These are phyloP conservation scores for Echinometra lucunter DNA, from an alignment of 53 echinoderm and acorn worm species.

Conservation along the genomic window DNA sequence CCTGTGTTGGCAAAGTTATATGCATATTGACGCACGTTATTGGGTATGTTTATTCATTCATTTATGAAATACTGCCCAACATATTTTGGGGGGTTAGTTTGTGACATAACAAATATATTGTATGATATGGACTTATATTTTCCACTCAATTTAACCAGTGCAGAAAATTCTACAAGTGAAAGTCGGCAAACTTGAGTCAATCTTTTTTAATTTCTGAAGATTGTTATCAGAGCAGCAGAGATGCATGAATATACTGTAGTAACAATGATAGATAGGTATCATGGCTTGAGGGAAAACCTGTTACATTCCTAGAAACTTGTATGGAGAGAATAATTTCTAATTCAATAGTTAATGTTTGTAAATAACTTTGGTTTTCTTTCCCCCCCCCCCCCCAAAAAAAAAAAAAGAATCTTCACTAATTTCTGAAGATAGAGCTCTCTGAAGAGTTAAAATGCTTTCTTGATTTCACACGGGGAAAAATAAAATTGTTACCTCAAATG, in stretches of 20 bases:
- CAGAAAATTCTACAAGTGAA: background rate
- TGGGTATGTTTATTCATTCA: background rate
- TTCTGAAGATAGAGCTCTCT: background rate
- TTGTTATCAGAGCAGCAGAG: background rate
- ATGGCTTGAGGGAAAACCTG: background rate
- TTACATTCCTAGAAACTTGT: background rate
- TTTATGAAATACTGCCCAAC: background rate
- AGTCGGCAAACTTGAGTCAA: background rate
- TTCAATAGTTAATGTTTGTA: background rate
- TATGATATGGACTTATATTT: background rate
- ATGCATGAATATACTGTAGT: background rate
- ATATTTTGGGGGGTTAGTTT: background rate
- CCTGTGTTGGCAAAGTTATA: background rate
- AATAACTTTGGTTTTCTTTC: background rate
- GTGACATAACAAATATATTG: background rate
- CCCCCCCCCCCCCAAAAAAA: too few relatives aligned
- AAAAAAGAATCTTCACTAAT: too few relatives aligned
- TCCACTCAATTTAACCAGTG: background rate
- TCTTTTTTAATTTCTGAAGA: background rate
- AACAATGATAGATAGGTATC: background rate
- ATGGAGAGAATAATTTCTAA: too few relatives aligned
- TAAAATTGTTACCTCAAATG: background rate
- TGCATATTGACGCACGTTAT: background rate
- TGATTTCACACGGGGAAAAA: background rate
- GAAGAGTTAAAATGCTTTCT: background rate